Conservation (phyloP, 1,140 invertebrate genomes). For the Harlomillsia oculata region DNA sequence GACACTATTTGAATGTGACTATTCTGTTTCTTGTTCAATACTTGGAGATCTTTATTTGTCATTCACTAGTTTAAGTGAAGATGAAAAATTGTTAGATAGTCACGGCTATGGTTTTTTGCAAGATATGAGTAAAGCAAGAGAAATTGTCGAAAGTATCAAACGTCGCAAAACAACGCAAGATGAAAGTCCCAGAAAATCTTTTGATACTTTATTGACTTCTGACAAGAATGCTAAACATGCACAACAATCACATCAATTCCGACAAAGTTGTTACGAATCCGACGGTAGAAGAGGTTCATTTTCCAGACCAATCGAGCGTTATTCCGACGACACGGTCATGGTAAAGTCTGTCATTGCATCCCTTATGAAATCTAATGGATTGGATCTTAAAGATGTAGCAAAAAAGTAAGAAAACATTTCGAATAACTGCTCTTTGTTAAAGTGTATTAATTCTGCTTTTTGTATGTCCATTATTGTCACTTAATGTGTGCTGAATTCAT, state of each 20-base stretch:
- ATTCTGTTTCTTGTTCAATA: conserved; percentile 40
- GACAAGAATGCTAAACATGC: too few species aligned
- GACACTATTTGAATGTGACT: conserved; percentile 54
- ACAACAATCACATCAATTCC: neutral
- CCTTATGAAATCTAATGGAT: conserved; percentile 50
- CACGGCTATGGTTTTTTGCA: conserved; percentile 9
- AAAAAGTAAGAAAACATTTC: conserved; percentile 39
- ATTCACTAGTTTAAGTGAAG: conserved; percentile 21
- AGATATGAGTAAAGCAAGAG: conserved; percentile 5
- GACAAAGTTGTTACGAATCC: neutral
- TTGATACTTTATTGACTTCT: too few species aligned
- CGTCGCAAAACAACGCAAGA: neutral
- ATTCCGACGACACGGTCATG: conserved; percentile 71
- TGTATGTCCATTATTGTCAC: neutral
- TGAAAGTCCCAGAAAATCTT: neutral
- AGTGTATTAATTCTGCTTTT: neutral
- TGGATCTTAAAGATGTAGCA: conserved; percentile 50
- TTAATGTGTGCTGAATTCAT: neutral
- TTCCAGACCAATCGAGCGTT: conserved; percentile 50
- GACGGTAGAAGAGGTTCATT: conserved; percentile 16
- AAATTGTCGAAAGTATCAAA: conserved; percentile 10
- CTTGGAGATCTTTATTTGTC: neutral
- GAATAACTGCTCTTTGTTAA: neutral
- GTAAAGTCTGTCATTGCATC: conserved; percentile 55
- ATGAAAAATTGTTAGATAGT: conserved; percentile 19